These are phyloP conservation scores for Ia io DNA, from an alignment of 2,113 vertebrate species.

Conservation along the genomic window DNA sequence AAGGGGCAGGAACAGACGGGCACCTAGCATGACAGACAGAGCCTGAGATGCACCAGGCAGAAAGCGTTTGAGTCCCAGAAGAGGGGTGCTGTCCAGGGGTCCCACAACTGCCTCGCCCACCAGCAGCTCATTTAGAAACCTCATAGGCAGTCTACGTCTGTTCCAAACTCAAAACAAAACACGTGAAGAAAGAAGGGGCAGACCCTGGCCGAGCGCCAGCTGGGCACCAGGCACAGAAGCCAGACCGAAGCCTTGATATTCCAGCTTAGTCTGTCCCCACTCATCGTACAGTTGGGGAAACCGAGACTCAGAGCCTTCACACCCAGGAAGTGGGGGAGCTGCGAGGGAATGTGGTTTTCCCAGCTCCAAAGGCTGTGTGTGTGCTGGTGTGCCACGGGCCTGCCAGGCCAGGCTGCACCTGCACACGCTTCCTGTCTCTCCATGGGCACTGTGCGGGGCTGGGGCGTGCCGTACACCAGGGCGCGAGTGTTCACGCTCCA, in stretches of 20 bases:
- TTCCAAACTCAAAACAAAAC: not conserved
- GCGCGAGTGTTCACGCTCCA: accelerated
- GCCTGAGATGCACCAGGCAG: not conserved
- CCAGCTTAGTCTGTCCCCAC: accelerated
- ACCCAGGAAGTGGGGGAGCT: accelerated
- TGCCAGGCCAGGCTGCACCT: not conserved
- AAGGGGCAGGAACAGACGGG: accelerated
- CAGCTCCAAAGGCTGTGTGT: not conserved
- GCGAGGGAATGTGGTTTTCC: accelerated
- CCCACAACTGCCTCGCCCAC: not conserved
- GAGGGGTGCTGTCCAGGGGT: accelerated
- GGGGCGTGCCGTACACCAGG: not conserved
- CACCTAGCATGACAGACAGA: not conserved
- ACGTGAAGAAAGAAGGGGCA: not conserved
- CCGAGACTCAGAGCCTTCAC: not conserved
- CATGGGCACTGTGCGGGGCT: accelerated
- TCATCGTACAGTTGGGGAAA: not conserved
- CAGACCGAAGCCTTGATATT: accelerated
- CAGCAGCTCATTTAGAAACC: not conserved
- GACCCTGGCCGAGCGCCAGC: accelerated
- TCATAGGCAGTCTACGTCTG: not conserved
- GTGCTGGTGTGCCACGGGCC: not conserved
- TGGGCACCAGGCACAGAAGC: accelerated
- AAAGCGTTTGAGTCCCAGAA: not conserved
- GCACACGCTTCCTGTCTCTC: not conserved